These are phyloP conservation scores for Leptopilina syphax DNA, from an alignment of 2,888 invertebrate species.

Conservation along the genomic window DNA sequence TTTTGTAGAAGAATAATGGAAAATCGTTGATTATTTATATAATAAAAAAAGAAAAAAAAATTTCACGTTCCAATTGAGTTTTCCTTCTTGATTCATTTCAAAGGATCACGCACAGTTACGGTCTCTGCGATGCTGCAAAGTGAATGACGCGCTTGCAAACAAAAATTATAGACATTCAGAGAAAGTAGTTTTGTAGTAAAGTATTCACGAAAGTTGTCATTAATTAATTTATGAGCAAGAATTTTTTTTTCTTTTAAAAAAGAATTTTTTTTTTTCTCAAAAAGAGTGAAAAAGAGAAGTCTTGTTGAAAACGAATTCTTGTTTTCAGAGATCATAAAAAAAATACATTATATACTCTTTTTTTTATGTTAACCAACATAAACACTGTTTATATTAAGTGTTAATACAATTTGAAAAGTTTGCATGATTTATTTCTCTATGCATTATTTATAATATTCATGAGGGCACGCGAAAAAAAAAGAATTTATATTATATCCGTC, in stretches of 20 bases:
- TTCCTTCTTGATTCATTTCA: conserved; percentile 19
- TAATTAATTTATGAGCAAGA: conserved; percentile 34
- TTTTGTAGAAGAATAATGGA: too few species aligned
- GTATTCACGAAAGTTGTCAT: conserved; percentile 30
- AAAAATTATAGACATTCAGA: conserved; percentile 33
- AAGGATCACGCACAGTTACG: conserved; percentile 17
- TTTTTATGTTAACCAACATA: not conserved
- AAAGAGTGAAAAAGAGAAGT: not conserved
- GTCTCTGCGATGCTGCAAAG: not conserved
- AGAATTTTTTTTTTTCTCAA: not conserved
- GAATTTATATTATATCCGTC: not conserved
- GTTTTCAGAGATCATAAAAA: not conserved
- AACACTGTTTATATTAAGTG: not conserved
- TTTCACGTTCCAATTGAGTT: conserved; percentile 28
- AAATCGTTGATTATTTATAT: conserved; percentile 7
- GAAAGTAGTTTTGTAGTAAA: conserved; percentile 30
- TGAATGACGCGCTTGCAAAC: conserved; percentile 7
- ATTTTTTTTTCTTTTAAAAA: too few species aligned
- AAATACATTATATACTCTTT: too few species aligned
- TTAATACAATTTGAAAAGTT: not conserved
- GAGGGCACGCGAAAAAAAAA: not conserved
- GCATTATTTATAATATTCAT: conserved; percentile 28
- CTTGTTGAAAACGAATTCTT: conserved; percentile 1
- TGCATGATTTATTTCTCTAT: conserved; percentile 5
- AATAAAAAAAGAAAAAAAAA: conserved; percentile 6